These are phyloP conservation scores for Odontocerum albicorne DNA, from an alignment of 2,888 invertebrate genomes.

Conservation along the genomic window DNA sequence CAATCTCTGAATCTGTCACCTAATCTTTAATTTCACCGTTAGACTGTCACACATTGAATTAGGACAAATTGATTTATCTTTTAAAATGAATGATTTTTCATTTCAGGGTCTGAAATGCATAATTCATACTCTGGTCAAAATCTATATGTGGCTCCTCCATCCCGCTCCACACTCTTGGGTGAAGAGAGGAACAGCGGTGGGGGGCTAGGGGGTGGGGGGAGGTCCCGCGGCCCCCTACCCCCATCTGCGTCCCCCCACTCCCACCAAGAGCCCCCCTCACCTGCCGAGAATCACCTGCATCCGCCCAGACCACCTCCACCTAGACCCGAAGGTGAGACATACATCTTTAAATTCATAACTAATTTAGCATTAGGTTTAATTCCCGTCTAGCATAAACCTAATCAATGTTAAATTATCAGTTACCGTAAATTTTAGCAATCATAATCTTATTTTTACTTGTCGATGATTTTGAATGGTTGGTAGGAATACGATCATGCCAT, in stretches of 20 bases:
- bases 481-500: no score
- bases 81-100: slow-evolving; percentile 1
- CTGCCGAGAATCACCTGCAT: slow-evolving; percentile 48
- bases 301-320: slow-evolving; percentile 88
- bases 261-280: slow-evolving; percentile 55
- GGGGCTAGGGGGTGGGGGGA: slow-evolving; percentile 57
- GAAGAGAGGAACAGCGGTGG: slow-evolving; percentile 60
- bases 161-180: slow-evolving; percentile 58
- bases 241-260: slow-evolving; percentile 53
- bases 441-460: no score
- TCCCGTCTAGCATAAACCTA: no score
- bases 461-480: no score
- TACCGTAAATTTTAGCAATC: no score
- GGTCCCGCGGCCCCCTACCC: slow-evolving; percentile 68
- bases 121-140: slow-evolving; percentile 84
- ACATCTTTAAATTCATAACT: no score
- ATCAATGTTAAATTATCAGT: no score
- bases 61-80: no score
- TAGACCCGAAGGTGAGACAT: slow-evolving; percentile 71
- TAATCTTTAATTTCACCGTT: no score
- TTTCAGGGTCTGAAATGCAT: slow-evolving; percentile 30
- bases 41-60: no score
- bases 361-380: no score
- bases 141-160: slow-evolving; percentile 89
- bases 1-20: no score